A percentile compares a stretch with the other conserved stretches of the same genome.
Evolutionary conservation across 2,888 invertebrate species (phyloP).

Genomic region (Epistrophella euchroma): DNA sequence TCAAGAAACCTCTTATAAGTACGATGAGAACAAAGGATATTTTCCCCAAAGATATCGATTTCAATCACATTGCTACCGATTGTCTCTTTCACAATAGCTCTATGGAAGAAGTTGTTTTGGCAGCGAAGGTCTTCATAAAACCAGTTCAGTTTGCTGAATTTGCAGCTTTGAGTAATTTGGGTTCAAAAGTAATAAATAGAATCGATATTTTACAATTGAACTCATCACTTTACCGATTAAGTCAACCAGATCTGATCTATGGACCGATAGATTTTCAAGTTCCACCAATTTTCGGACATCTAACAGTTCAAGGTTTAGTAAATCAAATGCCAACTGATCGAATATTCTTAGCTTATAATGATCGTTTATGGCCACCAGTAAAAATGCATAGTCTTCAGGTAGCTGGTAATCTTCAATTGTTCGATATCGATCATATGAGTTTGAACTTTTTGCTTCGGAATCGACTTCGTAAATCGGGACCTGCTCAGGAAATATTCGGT

Average conservation of each 20-base stretch:
- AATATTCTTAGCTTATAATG: conserved; percentile 75
- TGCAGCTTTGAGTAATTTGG: conserved; percentile 28
- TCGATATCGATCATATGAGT: conserved; percentile 79
- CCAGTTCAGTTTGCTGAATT: conserved; percentile 71
- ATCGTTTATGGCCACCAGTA: conserved; percentile 77
- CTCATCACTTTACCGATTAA: conserved; percentile 79
- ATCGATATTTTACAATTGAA: conserved; percentile 79
- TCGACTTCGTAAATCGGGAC: conserved; percentile 79
- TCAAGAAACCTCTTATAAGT: conserved; percentile 77
- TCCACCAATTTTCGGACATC: conserved; percentile 74
- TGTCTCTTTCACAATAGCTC: conserved; percentile 77
- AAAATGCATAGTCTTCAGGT: conserved; percentile 74
- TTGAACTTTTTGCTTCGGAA: conserved; percentile 79
- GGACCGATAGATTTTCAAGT: conserved; percentile 78
- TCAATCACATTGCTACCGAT: conserved; percentile 79
- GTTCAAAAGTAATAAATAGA: conserved; percentile 63
- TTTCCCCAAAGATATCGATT: conserved; percentile 78
- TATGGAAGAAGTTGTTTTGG: conserved; percentile 76
- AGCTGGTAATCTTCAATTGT: conserved; percentile 76
- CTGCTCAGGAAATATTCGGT: conserved; percentile 80
- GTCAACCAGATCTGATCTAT: conserved; percentile 76
- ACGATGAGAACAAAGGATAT: conserved; percentile 74
- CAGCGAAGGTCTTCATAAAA: conserved; percentile 75
- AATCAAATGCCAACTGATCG: conserved; percentile 75
- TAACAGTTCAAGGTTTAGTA: conserved; percentile 77